phyloP scores from a whole-genome alignment of 2,113 vertebrate species.

The Clupea harengus region DNA sequence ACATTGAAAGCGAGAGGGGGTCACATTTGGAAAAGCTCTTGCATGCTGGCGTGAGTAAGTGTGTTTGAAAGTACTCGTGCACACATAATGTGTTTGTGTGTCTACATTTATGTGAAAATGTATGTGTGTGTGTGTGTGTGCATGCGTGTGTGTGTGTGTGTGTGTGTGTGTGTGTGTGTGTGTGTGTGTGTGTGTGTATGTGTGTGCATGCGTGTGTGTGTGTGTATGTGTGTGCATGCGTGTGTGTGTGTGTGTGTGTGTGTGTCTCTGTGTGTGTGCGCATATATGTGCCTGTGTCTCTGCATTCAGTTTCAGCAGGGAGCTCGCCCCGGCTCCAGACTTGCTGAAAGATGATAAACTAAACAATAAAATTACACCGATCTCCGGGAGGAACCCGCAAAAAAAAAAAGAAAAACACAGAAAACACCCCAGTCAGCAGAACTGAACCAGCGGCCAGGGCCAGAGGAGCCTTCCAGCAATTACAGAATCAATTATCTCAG shows the following conservation, averaged over 20 bases:
- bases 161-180: constrained; percentile 17
- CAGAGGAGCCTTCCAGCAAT: constrained; percentile 51
- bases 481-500: constrained; percentile 43
- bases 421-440: constrained; percentile 50
- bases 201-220: background rate
- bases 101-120: background rate
- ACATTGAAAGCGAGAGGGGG: constrained; percentile 20
- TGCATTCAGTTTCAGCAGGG: background rate
- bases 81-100: background rate
- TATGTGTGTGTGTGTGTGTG: background rate
- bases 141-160: background rate
- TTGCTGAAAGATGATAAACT: constrained; percentile 38
- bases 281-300: background rate
- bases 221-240: background rate
- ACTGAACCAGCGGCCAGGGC: constrained; percentile 4
- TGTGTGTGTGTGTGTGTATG: constrained; percentile 15
- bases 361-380: constrained; percentile 58
- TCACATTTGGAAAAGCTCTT: background rate
- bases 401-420: background rate
- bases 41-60: background rate
- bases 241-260: background rate
- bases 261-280: background rate
- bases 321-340: constrained; percentile 13
- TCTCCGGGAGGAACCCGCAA: constrained; percentile 21
- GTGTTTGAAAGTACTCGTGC: background rate